Evolutionary conservation across 1,140 invertebrate species (phyloP).

Genomic region (Drosophila varians): DNA sequence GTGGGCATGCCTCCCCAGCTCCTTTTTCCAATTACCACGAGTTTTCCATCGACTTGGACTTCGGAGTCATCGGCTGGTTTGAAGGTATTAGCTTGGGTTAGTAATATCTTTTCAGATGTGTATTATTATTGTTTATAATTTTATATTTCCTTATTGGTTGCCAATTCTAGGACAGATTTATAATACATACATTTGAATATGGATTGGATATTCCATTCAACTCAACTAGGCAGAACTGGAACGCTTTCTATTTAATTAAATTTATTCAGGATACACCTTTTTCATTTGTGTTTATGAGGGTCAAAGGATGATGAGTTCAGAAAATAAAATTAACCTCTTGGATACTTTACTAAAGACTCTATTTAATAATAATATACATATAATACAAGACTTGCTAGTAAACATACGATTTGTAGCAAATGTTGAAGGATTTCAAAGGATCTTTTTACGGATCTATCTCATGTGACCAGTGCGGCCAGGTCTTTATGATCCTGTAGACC

Average conservation of each 20-base stretch:
- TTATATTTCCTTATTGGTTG: neutral
- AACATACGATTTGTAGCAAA: neutral
- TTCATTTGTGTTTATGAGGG: neutral
- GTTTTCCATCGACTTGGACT: slow-evolving; percentile 26
- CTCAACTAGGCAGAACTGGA: slow-evolving; percentile 33
- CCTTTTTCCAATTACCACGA: slow-evolving; percentile 36
- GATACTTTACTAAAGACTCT: neutral
- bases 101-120: neutral
- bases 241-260: neutral
- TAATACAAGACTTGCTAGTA: neutral
- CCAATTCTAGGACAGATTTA: neutral
- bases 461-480: slow-evolving; percentile 85
- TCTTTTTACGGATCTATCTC: neutral
- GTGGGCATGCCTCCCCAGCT: slow-evolving; percentile 87
- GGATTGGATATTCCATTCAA: slow-evolving; percentile 48
- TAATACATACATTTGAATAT: neutral
- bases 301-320: neutral
- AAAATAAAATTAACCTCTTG: neutral
- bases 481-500: slow-evolving; percentile 86
- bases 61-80: slow-evolving; percentile 21
- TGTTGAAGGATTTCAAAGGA: neutral
- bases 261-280: neutral
- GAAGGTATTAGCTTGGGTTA: slow-evolving; percentile 7
- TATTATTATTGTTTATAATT: too few species aligned
- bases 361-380: neutral